phyloP scores from a whole-genome alignment of 2,113 vertebrate species.

The Ariopsis seemanni region DNA sequence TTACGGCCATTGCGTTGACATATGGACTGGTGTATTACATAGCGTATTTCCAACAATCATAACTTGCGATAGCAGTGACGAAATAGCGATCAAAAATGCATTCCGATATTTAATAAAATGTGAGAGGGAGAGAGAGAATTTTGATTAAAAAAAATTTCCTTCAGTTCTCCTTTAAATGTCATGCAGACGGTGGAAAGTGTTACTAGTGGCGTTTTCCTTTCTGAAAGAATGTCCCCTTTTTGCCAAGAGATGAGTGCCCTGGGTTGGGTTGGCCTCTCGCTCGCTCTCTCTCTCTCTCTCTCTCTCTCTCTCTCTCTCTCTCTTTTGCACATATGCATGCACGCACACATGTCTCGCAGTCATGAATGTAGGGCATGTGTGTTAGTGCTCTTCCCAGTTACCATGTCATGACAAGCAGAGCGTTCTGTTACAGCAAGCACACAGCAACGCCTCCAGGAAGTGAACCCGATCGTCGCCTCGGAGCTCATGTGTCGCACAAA shows the following conservation, averaged over 20 bases:
- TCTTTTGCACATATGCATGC: neutral
- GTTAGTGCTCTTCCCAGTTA: constrained; percentile 17
- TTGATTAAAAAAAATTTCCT: neutral
- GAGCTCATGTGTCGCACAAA: neutral
- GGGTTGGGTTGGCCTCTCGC: neutral
- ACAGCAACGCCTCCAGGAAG: constrained; percentile 40
- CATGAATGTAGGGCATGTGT: constrained; percentile 29
- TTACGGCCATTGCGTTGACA: no score
- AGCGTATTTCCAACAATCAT: no score
- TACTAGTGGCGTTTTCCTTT: neutral
- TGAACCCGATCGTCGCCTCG: constrained; percentile 23
- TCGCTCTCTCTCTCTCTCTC: neutral
- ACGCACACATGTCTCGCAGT: neutral
- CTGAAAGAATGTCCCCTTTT: constrained; percentile 16
- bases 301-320: neutral
- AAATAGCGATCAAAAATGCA: no score
- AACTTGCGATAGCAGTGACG: no score
- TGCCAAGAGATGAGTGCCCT: neutral
- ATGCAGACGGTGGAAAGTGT: neutral
- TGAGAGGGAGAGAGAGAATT: no score
- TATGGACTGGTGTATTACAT: no score
- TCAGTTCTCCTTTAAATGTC: neutral
- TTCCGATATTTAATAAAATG: no score
- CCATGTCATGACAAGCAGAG: constrained; percentile 42
- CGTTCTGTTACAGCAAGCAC: constrained; percentile 3